Evolutionary conservation across 2,113 vertebrate species (phyloP).

Genomic region (Cynopterus brachyotis): DNA sequence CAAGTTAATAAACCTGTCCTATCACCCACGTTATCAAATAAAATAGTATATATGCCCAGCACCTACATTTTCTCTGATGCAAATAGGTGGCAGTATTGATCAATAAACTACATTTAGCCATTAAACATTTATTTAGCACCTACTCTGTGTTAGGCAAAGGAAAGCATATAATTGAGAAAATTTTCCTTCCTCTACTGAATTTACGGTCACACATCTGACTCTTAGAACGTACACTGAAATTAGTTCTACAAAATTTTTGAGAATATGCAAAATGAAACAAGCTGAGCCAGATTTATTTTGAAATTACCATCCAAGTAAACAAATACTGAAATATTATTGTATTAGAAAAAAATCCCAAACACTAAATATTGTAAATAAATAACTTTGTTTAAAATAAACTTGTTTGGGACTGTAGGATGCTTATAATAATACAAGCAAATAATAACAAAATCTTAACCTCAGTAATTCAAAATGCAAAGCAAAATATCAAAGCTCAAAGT

Average conservation of each 20-base stretch:
- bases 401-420: neutral
- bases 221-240: neutral
- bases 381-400: conserved; percentile 31
- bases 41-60: conserved; percentile 22
- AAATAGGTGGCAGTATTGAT: neutral
- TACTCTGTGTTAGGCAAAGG: neutral
- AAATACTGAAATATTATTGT: neutral
- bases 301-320: conserved; percentile 18
- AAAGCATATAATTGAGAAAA: neutral
- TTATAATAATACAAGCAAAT: conserved; percentile 10
- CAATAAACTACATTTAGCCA: neutral
- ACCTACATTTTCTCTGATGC: conserved; percentile 29
- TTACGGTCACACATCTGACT: neutral
- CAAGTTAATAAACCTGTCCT: conserved; percentile 63
- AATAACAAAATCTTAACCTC: neutral
- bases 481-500: neutral
- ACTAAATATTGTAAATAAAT: neutral
- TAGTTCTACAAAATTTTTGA: neutral
- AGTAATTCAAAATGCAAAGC: conserved; percentile 17
- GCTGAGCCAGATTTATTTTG: neutral
- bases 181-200: neutral
- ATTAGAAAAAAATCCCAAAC: conserved; percentile 24
- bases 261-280: conserved; percentile 23
- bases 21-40: conserved; percentile 68
- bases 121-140: neutral